Percentiles rank a stretch among this genome's conserved stretches.
Evolutionary conservation across 2,113 vertebrate genomes (phyloP).

Genomic region (Saguinus imperator): DNA sequence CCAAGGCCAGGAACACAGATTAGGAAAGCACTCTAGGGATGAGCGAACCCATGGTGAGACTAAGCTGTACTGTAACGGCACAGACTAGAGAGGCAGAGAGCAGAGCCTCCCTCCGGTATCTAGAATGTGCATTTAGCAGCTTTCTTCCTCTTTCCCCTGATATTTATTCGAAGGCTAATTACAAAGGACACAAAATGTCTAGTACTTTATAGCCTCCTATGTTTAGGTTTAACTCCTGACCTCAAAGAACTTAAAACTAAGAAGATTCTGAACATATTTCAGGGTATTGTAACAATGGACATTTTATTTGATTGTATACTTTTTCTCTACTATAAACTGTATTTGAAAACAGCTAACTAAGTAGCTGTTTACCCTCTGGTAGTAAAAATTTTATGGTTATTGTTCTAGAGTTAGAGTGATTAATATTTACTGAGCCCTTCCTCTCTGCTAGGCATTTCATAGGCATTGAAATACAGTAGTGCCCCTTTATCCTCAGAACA

Average conservation of each 20-base stretch:
- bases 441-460: neutral
- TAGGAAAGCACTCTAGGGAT: neutral
- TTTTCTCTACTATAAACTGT: neutral
- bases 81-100: rapidly evolving
- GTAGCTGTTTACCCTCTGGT: too few species aligned
- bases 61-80: neutral
- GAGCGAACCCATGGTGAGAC: neutral
- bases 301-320: neutral
- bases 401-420: neutral
- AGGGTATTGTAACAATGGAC: neutral
- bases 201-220: neutral
- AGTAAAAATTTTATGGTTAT: neutral
- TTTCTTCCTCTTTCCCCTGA: neutral
- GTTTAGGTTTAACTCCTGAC: neutral
- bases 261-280: neutral
- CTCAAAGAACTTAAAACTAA: neutral
- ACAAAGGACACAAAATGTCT: neutral
- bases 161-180: neutral
- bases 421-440: neutral
- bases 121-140: neutral
- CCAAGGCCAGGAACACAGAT: neutral
- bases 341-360: neutral
- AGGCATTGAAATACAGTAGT: too few species aligned
- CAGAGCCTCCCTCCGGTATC: neutral
- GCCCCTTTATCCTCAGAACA: neutral